phyloP scores from a whole-genome alignment of 2,113 vertebrate genomes.

The Ciconia maguari region DNA sequence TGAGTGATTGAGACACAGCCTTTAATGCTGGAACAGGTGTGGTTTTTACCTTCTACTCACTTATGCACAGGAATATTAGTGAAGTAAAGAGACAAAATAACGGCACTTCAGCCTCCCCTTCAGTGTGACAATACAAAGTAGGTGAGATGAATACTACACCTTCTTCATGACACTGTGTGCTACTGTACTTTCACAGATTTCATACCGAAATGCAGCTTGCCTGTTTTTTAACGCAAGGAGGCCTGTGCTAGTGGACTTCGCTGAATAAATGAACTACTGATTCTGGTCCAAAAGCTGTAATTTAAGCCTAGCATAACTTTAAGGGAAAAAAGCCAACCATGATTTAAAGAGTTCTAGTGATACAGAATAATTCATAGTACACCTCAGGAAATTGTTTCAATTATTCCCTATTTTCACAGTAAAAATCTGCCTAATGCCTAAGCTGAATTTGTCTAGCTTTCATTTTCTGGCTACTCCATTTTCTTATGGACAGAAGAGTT shows the following conservation, averaged over 20 bases:
- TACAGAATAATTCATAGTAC: background rate
- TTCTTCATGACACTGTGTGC: background rate
- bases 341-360: background rate
- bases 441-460: background rate
- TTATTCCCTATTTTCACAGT: background rate
- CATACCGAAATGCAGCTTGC: background rate
- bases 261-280: background rate
- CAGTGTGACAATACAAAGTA: background rate
- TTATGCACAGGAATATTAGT: background rate
- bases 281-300: background rate
- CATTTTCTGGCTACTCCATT: background rate
- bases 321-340: background rate
- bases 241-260: background rate
- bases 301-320: background rate
- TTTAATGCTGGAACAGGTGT: background rate
- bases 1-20: rapidly evolving
- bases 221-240: background rate
- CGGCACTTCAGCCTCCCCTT: background rate
- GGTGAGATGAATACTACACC: background rate
- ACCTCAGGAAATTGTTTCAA: background rate
- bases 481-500: background rate
- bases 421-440: background rate
- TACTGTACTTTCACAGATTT: background rate
- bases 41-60: background rate
- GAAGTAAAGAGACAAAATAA: background rate